Conservation (phyloP, 2,113 vertebrate genomes). For the Elaphurus davidianus region DNA sequence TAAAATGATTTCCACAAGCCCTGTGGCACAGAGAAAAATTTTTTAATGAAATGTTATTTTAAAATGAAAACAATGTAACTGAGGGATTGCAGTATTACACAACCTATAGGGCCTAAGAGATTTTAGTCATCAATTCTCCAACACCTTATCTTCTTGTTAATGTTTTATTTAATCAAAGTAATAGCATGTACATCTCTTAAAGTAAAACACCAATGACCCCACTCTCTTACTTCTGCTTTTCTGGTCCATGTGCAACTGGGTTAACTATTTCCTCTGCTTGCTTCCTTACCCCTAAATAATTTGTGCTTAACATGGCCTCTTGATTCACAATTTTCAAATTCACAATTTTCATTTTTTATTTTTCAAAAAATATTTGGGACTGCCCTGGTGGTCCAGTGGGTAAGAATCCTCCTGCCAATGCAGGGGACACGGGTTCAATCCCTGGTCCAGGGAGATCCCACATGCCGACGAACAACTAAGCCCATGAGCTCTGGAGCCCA, state of each 20-base stretch:
- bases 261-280: neutral
- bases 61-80: neutral
- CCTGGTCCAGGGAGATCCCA: neutral
- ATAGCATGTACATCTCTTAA: neutral
- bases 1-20: neutral
- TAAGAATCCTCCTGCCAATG: neutral
- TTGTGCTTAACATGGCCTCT: too few species aligned
- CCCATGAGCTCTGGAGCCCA: neutral
- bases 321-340: neutral
- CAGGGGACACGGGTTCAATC: neutral
- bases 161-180: neutral
- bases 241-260: rapidly evolving
- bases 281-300: neutral
- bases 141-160: neutral
- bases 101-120: neutral
- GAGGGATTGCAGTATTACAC: neutral
- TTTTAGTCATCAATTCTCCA: neutral
- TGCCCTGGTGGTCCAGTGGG: neutral
- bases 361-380: neutral
- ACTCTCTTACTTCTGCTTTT: rapidly evolving
- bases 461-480: neutral
- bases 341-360: neutral
- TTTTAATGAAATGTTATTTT: neutral
- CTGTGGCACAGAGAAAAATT: neutral
- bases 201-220: neutral